Base-by-base conservation (phyloP, 2,113 vertebrate genomes). In the Apaloderma vittatum region DNA sequence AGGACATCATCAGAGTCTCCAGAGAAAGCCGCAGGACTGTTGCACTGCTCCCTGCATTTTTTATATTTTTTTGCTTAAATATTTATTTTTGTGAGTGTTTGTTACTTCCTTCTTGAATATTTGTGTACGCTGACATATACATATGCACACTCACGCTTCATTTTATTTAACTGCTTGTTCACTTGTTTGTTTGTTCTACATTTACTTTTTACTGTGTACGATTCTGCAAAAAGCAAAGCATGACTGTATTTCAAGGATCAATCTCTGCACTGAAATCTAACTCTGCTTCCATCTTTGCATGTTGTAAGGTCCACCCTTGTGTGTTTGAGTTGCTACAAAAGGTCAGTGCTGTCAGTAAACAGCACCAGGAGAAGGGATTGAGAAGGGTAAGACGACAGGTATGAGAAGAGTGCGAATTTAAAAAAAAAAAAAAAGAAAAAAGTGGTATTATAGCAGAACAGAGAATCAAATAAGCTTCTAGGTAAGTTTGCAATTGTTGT, bases 341-440 rank as follows among this genome's bases (percentile, higher is more conserved):
- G 68, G 73, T 94, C 88, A 74, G 26, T 62, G 68, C 54, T 94
- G 90, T 43, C 88, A 70, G 36, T 49, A 84, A 23, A 32, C n/a
- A 70, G 37, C 34, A 20, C 37, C 22, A 72, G 55, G 18, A 73
- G n/a, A 34, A 83, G 2, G 29, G 6, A 7, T 9, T 82, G 75
- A 88, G 78, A 88, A 83, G 45, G 49, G 63, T 68, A 76, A 68
- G 57, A 29, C 52, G 73, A 59, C 37, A 96, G 59, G 45, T 46
- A 36, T 23, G n/a, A 13, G 22, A 90, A 85, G 74, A 63, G 58
- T 11, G 15, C 67, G 29, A 73, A 74, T 49, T n/a, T n/a, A n/a
- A n/a, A n/a, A n/a, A n/a, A n/a, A n/a, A n/a, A n/a, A n/a, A n/a
- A n/a, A n/a, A n/a, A n/a, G n/a, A n/a, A n/a, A n/a, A n/a, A n/a